phyloP scores from a whole-genome alignment of 1,140 invertebrate species.

The Pogonus chalceus region DNA sequence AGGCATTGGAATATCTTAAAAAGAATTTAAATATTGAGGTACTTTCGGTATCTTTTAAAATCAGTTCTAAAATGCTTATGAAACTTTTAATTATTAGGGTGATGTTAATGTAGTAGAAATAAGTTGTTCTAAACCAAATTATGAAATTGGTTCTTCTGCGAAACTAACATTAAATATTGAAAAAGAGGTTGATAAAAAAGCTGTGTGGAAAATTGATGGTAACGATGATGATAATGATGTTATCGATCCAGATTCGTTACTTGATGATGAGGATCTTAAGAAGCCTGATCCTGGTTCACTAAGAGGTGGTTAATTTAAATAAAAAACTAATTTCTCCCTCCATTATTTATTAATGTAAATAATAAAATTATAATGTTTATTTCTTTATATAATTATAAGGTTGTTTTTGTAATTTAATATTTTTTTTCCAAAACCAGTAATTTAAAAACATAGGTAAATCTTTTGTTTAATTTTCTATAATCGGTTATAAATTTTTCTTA shows the following conservation, averaged over 20 bases:
- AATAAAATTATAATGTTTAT: no score
- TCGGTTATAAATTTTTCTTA: no score
- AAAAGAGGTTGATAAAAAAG: conserved; percentile 33
- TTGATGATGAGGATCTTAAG: conserved; percentile 81
- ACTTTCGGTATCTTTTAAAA: background rate
- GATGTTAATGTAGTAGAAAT: background rate
- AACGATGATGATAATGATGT: conserved; percentile 65
- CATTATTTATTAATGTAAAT: no score
- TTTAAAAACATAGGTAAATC: no score
- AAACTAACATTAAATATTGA: conserved; percentile 37
- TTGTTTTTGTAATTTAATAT: no score
- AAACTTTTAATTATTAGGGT: background rate
- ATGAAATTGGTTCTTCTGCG: conserved; percentile 50
- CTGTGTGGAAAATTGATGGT: conserved; percentile 60
- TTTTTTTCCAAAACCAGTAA: no score
- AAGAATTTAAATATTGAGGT: background rate
- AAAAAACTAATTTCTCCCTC: conserved; percentile 18
- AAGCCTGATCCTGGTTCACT: conserved; percentile 74
- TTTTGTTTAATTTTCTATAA: no score
- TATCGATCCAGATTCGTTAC: conserved; percentile 76
- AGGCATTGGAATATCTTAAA: background rate
- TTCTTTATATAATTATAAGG: no score
- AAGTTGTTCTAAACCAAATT: conserved; percentile 45
- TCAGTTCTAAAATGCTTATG: background rate
- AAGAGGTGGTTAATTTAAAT: no score